Evolutionary conservation across 2,113 vertebrate genomes (phyloP), one percentile per base, ranked within the genome.

Genomic region (Salvelinus sp.): DNA sequence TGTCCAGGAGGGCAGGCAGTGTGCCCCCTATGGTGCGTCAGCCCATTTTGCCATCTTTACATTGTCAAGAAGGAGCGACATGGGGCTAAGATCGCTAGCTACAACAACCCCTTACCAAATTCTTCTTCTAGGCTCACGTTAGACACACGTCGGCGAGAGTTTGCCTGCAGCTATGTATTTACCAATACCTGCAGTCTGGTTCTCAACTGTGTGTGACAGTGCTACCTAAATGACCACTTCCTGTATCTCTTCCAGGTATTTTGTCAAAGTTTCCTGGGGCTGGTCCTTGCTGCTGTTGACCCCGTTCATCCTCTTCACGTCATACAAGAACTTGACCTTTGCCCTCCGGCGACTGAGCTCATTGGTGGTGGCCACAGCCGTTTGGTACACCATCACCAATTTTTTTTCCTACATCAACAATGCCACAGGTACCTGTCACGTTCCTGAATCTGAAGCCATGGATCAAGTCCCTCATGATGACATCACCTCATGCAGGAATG

Each of bases 181-280:
- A 44, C 9, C 38, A 10, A 44, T 4, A 54, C 50, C 50, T 54
- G 50, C 16, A 28, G 4, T 23, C 22, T 71, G 44, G 69, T 25
- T 60, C 16, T 64, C 16, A 73, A 4, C 72, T 33, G 22, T 16
- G 13, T 62, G 18, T 22, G 9, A 6, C 6, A 22, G 5, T 48
- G 9, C 60, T 66, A 44, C 4, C 10, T 44, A 44, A 9, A 44
- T 44, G 38, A 69, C 2, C n/a, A 44, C 20, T 57, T 20, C 13
- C 25, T 64, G 10, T 76, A 89, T 72, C 72, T 80, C 70, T 85
- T 58, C 38, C 91, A 99, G 98, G 2, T 99, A 97, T 77, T 98
- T 99, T 70, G 97, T 99, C 77, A 99, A 99, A 88, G 0, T 97
- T 78, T 96, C 97, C 76, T 99, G 97, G 98, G 96, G 92, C 10